phyloP scores from a whole-genome alignment of 1,140 invertebrate genomes.

The Saccostrea echinata region DNA sequence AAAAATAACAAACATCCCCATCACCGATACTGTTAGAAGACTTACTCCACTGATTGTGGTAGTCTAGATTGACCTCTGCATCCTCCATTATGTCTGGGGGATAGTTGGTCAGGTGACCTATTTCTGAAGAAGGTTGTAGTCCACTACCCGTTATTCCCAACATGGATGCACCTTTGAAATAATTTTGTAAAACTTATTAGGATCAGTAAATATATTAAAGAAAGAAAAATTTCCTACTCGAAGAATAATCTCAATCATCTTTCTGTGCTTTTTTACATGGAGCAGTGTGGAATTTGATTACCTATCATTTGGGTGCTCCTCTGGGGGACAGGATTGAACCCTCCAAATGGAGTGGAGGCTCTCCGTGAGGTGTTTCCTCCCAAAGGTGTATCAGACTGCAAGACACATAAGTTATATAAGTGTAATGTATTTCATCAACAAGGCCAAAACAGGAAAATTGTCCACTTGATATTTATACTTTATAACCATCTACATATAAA shows the following conservation, averaged over 20 bases:
- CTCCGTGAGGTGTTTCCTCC: conserved; percentile 55
- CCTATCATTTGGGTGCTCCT: conserved; percentile 44
- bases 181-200: not conserved
- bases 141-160: conserved; percentile 63
- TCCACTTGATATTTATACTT: too few species aligned
- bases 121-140: conserved; percentile 60
- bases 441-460: not conserved
- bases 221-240: too few species aligned
- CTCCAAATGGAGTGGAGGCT: conserved; percentile 68
- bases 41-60: conserved; percentile 68
- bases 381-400: conserved; percentile 68
- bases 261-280: not conserved
- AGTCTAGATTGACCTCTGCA: conserved; percentile 50
- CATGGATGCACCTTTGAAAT: not conserved
- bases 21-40: not conserved
- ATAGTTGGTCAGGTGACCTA: conserved; percentile 43
- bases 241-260: not conserved
- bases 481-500: too few species aligned
- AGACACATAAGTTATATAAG: not conserved
- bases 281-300: not conserved
- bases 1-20: not conserved
- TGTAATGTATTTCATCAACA: not conserved
- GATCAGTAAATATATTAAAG: not conserved
- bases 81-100: conserved; percentile 66
- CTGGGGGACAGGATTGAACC: conserved; percentile 44